Percentiles rank a stretch among this genome's conserved stretches.
These are phyloP conservation scores for Lacerta agilis DNA, from an alignment of 2,797 vertebrate genomes.

Conservation along the genomic window DNA sequence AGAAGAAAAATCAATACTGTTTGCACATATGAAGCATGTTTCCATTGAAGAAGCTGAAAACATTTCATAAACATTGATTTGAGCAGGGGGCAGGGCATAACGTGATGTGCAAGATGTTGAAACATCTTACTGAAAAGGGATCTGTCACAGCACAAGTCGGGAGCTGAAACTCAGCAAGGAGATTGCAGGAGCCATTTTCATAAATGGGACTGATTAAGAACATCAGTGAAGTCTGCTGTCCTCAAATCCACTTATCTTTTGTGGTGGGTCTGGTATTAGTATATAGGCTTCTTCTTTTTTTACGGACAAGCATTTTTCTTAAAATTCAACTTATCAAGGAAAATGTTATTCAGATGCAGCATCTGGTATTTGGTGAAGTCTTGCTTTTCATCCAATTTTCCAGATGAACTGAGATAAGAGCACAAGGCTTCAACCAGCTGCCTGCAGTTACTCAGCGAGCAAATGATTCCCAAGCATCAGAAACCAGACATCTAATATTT, in stretches of 20 bases:
- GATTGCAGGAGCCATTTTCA: constrained; percentile 12
- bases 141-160: neutral
- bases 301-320: neutral
- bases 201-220: constrained; percentile 20
- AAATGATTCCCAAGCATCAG: neutral
- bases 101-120: neutral
- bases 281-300: neutral
- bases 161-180: neutral
- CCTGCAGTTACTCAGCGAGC: neutral
- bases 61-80: neutral
- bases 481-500: constrained; percentile 46
- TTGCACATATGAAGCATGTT: neutral
- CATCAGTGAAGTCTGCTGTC: neutral
- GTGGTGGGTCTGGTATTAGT: neutral
- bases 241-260: constrained; percentile 17
- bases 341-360: constrained; percentile 47
- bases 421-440: constrained; percentile 45
- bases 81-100: neutral
- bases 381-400: constrained; percentile 50
- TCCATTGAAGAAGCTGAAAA: constrained; percentile 8
- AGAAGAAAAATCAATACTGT: constrained; percentile 11
- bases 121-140: neutral
- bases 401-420: constrained; percentile 37
- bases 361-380: constrained; percentile 50
- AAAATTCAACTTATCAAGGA: constrained; percentile 41